Conservation (phyloP, 2,888 invertebrate genomes). For the Rutpela maculata region DNA sequence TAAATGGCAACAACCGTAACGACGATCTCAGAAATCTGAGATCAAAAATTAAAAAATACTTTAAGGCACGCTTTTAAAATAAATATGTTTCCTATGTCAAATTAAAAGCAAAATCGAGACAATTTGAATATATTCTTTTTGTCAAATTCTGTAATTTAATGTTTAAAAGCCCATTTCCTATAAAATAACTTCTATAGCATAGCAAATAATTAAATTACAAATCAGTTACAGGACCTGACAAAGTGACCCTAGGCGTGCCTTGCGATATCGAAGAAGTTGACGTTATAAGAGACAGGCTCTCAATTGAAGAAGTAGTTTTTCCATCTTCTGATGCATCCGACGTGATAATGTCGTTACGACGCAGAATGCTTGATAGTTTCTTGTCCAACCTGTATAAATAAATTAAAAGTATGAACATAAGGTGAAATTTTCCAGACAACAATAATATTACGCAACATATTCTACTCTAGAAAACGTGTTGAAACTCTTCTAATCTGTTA, state of each 20-base stretch:
- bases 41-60: not conserved
- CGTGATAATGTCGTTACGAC: slow-evolving; percentile 63
- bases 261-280: slow-evolving; percentile 59
- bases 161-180: slow-evolving; percentile 3
- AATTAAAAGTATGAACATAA: slow-evolving; percentile 38
- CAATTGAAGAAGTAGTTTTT: slow-evolving; percentile 65
- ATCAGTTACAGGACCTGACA: slow-evolving; percentile 80
- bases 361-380: slow-evolving; percentile 76
- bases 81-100: not conserved
- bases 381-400: slow-evolving; percentile 76
- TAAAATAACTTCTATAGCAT: slow-evolving; percentile 28
- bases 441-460: not conserved
- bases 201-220: slow-evolving; percentile 53
- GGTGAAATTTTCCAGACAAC: not conserved
- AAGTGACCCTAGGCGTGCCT: slow-evolving; percentile 70
- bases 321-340: slow-evolving; percentile 70
- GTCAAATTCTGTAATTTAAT: not conserved
- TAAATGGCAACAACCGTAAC: slow-evolving; percentile 19
- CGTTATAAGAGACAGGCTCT: slow-evolving; percentile 65
- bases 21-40: not conserved
- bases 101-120: not conserved
- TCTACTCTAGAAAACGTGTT: not conserved
- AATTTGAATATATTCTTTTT: not conserved
- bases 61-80: slow-evolving; percentile 25
- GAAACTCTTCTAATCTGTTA: not conserved